Evolutionary conservation across 2,888 invertebrate genomes (phyloP).

Genomic region (Drosophila nigricruria): DNA sequence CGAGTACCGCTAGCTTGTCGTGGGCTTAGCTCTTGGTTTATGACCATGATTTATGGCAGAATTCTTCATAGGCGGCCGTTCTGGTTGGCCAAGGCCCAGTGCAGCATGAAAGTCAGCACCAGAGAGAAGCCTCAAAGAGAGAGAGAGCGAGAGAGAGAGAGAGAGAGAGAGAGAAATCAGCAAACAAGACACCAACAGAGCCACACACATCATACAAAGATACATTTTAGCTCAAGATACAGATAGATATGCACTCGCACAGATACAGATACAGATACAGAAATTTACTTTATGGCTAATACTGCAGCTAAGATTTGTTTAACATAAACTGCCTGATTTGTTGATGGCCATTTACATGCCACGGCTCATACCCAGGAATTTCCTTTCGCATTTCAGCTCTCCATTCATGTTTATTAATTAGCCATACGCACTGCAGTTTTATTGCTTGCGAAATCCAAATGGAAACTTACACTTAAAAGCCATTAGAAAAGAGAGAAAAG

Average conservation of each 20-base stretch:
- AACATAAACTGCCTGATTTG: constrained; percentile 76
- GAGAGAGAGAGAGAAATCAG: constrained; percentile 2
- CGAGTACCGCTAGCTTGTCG: constrained; percentile 50
- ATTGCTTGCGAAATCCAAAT: constrained; percentile 4
- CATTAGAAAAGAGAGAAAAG: constrained; percentile 4
- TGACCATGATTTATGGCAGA: constrained; percentile 78
- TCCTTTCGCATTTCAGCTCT: constrained; percentile 26
- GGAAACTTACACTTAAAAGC: constrained; percentile 7
- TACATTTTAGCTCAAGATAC: constrained; percentile 6
- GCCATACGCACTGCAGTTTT: constrained; percentile 37
- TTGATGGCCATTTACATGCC: constrained; percentile 71
- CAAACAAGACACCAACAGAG: constrained; percentile 17
- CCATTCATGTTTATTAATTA: constrained; percentile 48
- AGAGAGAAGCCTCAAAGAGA: constrained; percentile 17
- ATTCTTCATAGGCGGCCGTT: constrained; percentile 83
- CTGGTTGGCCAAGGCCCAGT: constrained; percentile 74
- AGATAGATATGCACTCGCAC: constrained; percentile 1
- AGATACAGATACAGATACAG: constrained; percentile 19
- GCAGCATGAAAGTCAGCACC: constrained; percentile 67
- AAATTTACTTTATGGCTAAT: constrained; percentile 66
- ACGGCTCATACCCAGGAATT: constrained; percentile 31
- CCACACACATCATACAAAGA: constrained; percentile 57
- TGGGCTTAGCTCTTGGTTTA: constrained; percentile 56
- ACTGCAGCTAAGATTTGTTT: constrained; percentile 60
- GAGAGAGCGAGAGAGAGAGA: background rate